Evolutionary conservation across 1,140 invertebrate genomes (phyloP), one percentile per base, ranked within the genome.

Genomic region (Wasmannia auropunctata): DNA sequence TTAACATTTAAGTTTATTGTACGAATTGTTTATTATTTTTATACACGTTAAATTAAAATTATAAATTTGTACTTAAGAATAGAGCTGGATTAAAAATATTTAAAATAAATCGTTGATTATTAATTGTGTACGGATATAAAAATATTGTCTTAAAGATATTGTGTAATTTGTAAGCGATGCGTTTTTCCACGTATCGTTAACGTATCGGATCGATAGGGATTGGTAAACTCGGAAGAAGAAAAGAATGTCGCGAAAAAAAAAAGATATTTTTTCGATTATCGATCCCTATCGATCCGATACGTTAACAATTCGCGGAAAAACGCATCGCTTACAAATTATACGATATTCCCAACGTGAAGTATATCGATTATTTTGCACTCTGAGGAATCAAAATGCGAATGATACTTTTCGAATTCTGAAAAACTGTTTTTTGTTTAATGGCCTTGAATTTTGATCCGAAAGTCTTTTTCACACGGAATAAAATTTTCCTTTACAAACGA

Each of bases 371-470:
- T 60, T 60, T 37, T 16, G 51, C 49, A 46, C 87, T 69, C 62
- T 58, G 3, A 28, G 11, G 28, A 88, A 74, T 74, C 3, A 2
- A 14, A 70, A 28, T 22, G 19, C 62, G 19, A 70, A 81, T 40
- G 67, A 88, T 67, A 76, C n/a, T 88, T 87, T 87, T 58, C 11
- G 5, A 56, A 74, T 74, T 43, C 22, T 22, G 25, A 2, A 58
- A 43, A 43, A 19, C 3, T 28, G 6, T 2, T 46, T 16, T 37
- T 16, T 2, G 14, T 46, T 67, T 72, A 16, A 46, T 2, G 43
- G 6, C 54, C 34, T 72, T 72, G 3, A 37, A 19, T 54, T 14
- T 70, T 14, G 11, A 80, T 86, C 11, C 10, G 10, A 34, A 25
- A 22, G 22, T 0, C 25, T 25, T 60, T 2, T 46, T 10, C 1